Conservation (phyloP, 1,140 invertebrate species). For the Nylanderia fulva region DNA sequence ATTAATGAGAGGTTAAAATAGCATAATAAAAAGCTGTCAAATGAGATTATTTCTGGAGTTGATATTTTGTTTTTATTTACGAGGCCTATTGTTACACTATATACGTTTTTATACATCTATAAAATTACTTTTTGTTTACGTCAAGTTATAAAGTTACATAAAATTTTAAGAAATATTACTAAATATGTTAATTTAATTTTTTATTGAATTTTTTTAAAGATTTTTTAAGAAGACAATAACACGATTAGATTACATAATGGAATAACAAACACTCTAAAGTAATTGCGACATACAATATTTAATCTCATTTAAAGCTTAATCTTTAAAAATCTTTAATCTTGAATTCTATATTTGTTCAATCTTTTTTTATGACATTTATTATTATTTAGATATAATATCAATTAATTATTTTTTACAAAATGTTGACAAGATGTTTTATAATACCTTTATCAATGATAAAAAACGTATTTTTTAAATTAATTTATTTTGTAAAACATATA, state of each 20-base stretch:
- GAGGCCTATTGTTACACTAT: too few species aligned
- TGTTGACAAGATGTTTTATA: background rate
- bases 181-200: background rate
- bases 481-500: background rate
- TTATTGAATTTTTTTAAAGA: background rate
- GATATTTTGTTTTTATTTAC: background rate
- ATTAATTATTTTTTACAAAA: slow-evolving; percentile 12
- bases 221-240: background rate
- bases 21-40: background rate
- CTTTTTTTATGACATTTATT: background rate
- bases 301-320: background rate
- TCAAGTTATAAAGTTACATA: background rate
- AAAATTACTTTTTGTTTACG: too few species aligned
- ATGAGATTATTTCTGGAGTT: background rate
- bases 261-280: background rate
- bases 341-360: background rate
- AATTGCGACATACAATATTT: background rate
- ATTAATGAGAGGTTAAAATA: background rate
- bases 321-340: background rate
- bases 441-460: slow-evolving; percentile 20
- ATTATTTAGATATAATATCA: background rate
- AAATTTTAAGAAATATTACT: background rate
- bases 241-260: background rate
- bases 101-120: too few species aligned
- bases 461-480: background rate